Conservation (phyloP, 1,140 invertebrate species). For the Mya arenaria region DNA sequence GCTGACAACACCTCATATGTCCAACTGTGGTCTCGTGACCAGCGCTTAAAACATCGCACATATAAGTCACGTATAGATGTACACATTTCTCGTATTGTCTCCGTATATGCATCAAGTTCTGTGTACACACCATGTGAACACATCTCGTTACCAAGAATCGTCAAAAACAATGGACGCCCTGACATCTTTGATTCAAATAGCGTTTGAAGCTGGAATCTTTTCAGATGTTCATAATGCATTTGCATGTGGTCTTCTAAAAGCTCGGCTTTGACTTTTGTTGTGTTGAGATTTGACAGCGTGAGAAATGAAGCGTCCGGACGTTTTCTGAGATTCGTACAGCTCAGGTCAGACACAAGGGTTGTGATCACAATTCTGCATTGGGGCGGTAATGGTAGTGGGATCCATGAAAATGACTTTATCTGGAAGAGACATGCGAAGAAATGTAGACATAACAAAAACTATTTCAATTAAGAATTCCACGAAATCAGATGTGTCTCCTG, state of each 20-base stretch:
- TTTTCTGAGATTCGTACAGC: slow-evolving; percentile 62
- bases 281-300: slow-evolving; percentile 58
- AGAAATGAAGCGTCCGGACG: slow-evolving; percentile 67
- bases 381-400: slow-evolving; percentile 73
- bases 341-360: slow-evolving; percentile 71
- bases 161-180: slow-evolving; percentile 69
- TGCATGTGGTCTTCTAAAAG: slow-evolving; percentile 64
- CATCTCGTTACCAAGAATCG: slow-evolving; percentile 69
- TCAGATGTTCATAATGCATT: slow-evolving; percentile 60
- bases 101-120: slow-evolving; percentile 66
- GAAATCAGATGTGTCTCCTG: too few relatives aligned
- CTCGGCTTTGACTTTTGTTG: slow-evolving; percentile 50
- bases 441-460: too few relatives aligned
- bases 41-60: slow-evolving; percentile 69
- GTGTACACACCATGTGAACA: slow-evolving; percentile 64
- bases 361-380: slow-evolving; percentile 77
- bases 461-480: too few relatives aligned
- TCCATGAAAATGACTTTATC: slow-evolving; percentile 77
- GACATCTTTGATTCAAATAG: slow-evolving; percentile 63
- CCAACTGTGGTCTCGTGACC: slow-evolving; percentile 76
- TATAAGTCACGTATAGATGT: slow-evolving; percentile 72
- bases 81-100: slow-evolving; percentile 63
- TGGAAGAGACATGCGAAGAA: too few relatives aligned
- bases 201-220: slow-evolving; percentile 49
- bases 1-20: slow-evolving; percentile 61